Evolutionary conservation across 2,888 invertebrate genomes (phyloP).

Genomic region (Hipparchia semele): DNA sequence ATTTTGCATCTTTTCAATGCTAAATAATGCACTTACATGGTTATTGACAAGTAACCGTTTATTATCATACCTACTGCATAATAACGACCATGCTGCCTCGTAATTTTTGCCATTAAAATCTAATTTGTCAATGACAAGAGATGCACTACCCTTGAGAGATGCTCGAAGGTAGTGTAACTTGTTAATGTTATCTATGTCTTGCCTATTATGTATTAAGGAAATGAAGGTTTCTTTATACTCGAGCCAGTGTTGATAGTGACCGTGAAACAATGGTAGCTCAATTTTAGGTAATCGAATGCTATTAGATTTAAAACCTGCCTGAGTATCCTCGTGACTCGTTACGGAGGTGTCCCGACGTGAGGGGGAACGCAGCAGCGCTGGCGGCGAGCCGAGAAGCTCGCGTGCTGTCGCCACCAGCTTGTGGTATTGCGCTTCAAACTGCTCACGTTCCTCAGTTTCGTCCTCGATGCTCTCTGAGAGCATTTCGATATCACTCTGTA

Average conservation of each 20-base stretch:
- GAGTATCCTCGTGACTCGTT: not conserved
- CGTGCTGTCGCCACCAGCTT: conserved; percentile 23
- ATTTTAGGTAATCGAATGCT: conserved; percentile 35
- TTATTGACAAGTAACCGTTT: conserved; percentile 36
- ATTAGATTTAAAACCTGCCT: conserved; percentile 13
- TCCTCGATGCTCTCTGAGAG: conserved; percentile 29
- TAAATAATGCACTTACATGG: conserved; percentile 38
- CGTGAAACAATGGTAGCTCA: conserved; percentile 34
- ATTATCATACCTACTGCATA: conserved; percentile 29
- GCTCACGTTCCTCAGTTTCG: conserved; percentile 30
- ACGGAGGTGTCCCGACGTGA: not conserved
- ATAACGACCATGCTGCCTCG: conserved; percentile 21
- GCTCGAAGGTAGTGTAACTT: conserved; percentile 32
- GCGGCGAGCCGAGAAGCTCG: not conserved
- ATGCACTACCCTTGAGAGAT: conserved; percentile 29
- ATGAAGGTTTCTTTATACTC: conserved; percentile 32
- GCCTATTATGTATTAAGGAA: conserved; percentile 1
- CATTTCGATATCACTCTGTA: conserved; percentile 34
- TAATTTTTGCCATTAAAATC: conserved; percentile 34
- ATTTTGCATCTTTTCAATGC: conserved; percentile 23
- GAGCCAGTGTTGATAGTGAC: conserved; percentile 36
- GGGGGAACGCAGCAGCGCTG: not conserved
- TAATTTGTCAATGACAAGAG: conserved; percentile 25
- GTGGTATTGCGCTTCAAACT: conserved; percentile 30
- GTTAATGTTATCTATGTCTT: conserved; percentile 22